These are phyloP conservation scores for Aporophyla nigra DNA, from an alignment of 2,888 invertebrate species.

Conservation along the genomic window DNA sequence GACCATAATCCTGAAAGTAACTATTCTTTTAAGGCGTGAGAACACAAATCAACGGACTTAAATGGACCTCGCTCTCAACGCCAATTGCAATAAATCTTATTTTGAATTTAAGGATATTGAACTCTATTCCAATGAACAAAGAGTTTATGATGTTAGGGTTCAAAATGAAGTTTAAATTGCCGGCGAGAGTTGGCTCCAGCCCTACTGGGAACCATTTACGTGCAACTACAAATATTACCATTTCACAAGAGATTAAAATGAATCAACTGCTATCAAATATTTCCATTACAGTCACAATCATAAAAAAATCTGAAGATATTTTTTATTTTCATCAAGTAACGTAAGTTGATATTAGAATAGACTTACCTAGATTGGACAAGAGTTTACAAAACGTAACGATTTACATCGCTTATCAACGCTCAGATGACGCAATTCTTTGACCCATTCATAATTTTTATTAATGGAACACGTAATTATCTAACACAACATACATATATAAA, in stretches of 20 bases:
- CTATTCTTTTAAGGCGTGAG: slow-evolving; percentile 57
- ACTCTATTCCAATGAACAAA: slow-evolving; percentile 38
- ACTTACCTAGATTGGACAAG: not conserved
- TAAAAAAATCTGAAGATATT: not conserved
- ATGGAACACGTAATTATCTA: slow-evolving; percentile 43
- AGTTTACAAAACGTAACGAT: not conserved
- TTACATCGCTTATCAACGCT: slow-evolving; percentile 1
- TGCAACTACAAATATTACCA: slow-evolving; percentile 46
- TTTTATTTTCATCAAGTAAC: not conserved
- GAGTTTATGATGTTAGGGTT: slow-evolving; percentile 27
- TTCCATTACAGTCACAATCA: slow-evolving; percentile 3
- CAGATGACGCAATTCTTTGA: slow-evolving; percentile 16
- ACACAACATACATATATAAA: slow-evolving; percentile 38
- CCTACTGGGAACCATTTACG: slow-evolving; percentile 36
- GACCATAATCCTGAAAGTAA: slow-evolving; percentile 41
- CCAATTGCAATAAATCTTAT: slow-evolving; percentile 53
- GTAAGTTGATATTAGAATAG: not conserved
- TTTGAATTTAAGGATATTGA: slow-evolving; percentile 26
- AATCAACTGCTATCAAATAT: not conserved
- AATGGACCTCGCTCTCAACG: slow-evolving; percentile 47
- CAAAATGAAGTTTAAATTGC: slow-evolving; percentile 23
- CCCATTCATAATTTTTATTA: slow-evolving; percentile 44
- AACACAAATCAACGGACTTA: slow-evolving; percentile 53
- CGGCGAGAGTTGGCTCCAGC: slow-evolving; percentile 19
- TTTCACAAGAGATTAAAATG: slow-evolving; percentile 23